These are phyloP conservation scores for Margaritifera margaritifera DNA, from an alignment of 2,888 invertebrate genomes.

Conservation along the genomic window DNA sequence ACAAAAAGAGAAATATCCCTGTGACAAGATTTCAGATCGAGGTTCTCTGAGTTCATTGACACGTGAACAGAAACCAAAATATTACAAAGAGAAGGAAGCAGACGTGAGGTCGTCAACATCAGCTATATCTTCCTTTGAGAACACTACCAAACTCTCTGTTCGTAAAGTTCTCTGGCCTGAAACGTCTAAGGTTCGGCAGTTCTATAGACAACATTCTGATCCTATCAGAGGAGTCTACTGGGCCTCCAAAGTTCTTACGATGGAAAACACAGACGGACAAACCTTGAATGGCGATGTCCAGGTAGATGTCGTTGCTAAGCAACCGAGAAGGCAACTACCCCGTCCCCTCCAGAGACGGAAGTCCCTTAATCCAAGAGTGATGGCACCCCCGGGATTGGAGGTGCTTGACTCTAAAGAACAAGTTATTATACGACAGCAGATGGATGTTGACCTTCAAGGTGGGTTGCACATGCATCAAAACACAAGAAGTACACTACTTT, in stretches of 20 bases:
- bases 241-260: conserved; percentile 3
- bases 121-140: no score
- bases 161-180: no score
- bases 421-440: conserved; percentile 43
- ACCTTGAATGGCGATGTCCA: conserved; percentile 1
- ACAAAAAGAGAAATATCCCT: no score
- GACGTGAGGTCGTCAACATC: no score
- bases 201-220: background rate
- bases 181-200: background rate
- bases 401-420: conserved; percentile 31
- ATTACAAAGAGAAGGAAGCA: no score
- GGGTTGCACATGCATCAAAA: background rate
- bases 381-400: conserved; percentile 45
- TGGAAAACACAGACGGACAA: background rate
- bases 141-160: no score
- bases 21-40: no score
- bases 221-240: conserved; percentile 11
- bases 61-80: no score
- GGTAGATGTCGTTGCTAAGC: background rate
- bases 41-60: no score
- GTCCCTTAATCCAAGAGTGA: conserved; percentile 42
- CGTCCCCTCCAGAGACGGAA: conserved; percentile 31
- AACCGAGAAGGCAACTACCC: conserved; percentile 3
- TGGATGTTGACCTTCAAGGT: conserved; percentile 45
- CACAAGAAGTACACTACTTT: background rate